Evolutionary conservation across 2,888 invertebrate species (phyloP).

Genomic region (Agrotis clavis): DNA sequence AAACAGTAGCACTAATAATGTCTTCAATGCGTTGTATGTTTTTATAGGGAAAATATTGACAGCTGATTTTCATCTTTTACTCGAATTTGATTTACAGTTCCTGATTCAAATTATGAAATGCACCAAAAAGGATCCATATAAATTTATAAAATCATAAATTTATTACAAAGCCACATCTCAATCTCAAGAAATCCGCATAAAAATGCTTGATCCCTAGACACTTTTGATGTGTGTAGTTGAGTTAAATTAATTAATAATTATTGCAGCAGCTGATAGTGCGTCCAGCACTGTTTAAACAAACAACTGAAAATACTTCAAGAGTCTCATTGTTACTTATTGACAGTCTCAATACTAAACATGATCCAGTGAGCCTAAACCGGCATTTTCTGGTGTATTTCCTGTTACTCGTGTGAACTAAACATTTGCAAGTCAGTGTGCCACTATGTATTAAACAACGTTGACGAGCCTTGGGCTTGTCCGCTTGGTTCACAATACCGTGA

Average conservation of each 20-base stretch:
- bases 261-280: neutral
- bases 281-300: constrained; percentile 17
- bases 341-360: constrained; percentile 21
- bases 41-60: too few species aligned
- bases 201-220: too few species aligned
- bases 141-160: too few species aligned
- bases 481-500: neutral
- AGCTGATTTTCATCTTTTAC: too few species aligned
- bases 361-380: constrained; percentile 1
- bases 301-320: neutral
- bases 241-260: neutral
- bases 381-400: neutral
- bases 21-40: too few species aligned
- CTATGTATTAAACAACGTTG: neutral
- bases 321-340: constrained; percentile 23
- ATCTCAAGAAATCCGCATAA: too few species aligned
- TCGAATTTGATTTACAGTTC: too few species aligned
- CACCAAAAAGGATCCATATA: too few species aligned
- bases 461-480: neutral
- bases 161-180: too few species aligned
- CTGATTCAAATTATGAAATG: too few species aligned
- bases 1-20: too few species aligned
- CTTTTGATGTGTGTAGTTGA: too few species aligned
- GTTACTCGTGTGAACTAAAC: neutral
- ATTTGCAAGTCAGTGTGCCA: neutral